phyloP scores from a whole-genome alignment of 2,797 vertebrate genomes.

The Dendrocincla tyrannina region DNA sequence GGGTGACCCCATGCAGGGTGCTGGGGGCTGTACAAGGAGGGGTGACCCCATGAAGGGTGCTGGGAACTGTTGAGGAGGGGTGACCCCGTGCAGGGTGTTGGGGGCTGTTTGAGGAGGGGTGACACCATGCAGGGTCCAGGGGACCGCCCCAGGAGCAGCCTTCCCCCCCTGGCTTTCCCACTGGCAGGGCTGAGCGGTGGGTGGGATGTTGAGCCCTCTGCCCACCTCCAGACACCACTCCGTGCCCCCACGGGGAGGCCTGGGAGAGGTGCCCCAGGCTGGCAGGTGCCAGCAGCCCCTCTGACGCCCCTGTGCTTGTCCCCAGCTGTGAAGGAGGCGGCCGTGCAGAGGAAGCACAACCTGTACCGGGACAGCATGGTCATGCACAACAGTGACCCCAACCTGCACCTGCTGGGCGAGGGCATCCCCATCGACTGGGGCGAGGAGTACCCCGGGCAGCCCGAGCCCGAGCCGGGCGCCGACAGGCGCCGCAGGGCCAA shows the following conservation, averaged over 20 bases:
- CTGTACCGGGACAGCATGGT: constrained; percentile 95
- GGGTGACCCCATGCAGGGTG: rapidly evolving
- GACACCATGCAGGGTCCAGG: background rate
- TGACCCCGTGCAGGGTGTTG: rapidly evolving
- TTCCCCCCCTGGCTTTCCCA: background rate
- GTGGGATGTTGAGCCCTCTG: background rate
- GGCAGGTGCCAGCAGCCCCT: rapidly evolving
- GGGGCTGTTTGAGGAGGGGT: rapidly evolving
- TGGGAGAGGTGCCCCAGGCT: rapidly evolving
- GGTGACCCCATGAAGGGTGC: background rate
- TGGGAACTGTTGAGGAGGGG: background rate
- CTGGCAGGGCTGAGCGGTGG: background rate
- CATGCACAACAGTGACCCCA: constrained; percentile 92
- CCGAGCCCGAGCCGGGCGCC: background rate
- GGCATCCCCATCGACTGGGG: constrained; percentile 85
- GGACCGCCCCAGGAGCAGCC: background rate
- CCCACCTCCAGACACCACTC: background rate
- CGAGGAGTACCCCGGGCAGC: constrained; percentile 72
- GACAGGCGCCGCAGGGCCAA: constrained; percentile 77
- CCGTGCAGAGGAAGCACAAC: constrained; percentile 93
- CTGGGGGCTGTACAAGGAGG: too few species aligned
- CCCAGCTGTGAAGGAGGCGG: constrained; percentile 94
- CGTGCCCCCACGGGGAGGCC: rapidly evolving
- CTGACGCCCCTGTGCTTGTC: background rate
- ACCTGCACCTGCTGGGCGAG: constrained; percentile 89